phyloP scores from a whole-genome alignment of 2,113 vertebrate genomes.

The Vulpes vulpes region DNA sequence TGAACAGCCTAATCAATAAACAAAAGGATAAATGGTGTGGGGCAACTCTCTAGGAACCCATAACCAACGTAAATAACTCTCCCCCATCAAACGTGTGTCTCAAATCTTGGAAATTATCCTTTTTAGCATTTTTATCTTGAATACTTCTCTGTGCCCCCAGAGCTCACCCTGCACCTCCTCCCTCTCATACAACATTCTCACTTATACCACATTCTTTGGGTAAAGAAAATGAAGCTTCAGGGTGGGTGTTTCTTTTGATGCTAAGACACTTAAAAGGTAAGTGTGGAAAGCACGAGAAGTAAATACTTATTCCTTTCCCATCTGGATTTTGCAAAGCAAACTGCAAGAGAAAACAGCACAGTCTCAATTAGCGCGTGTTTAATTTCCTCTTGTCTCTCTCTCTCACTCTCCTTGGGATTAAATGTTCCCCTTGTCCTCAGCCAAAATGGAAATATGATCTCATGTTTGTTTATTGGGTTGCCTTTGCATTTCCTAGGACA shows the following conservation, averaged over 20 bases:
- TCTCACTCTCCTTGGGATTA: conserved; percentile 57
- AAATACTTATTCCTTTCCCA: not conserved
- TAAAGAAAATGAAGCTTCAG: conserved; percentile 24
- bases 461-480: conserved; percentile 65
- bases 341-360: not conserved
- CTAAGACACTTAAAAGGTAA: conserved; percentile 1
- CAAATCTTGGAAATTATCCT: not conserved
- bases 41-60: not conserved
- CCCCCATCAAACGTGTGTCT: not conserved
- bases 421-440: conserved; percentile 65
- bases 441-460: conserved; percentile 75
- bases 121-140: conserved; percentile 40
- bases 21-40: not conserved
- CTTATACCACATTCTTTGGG: not conserved
- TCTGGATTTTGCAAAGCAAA: conserved; percentile 50
- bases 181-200: not conserved
- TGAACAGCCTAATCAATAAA: not conserved
- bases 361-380: not conserved
- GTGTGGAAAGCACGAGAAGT: not conserved
- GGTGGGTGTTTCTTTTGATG: conserved; percentile 16
- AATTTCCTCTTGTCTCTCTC: not conserved
- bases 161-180: not conserved
- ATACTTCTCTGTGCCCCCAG: not conserved
- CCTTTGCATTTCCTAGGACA: conserved; percentile 62
- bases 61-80: not conserved